Percentiles rank a stretch among this genome's conserved stretches.
phyloP scores from a whole-genome alignment of 2,797 vertebrate genomes.

The Amazonetta brasiliensis region DNA sequence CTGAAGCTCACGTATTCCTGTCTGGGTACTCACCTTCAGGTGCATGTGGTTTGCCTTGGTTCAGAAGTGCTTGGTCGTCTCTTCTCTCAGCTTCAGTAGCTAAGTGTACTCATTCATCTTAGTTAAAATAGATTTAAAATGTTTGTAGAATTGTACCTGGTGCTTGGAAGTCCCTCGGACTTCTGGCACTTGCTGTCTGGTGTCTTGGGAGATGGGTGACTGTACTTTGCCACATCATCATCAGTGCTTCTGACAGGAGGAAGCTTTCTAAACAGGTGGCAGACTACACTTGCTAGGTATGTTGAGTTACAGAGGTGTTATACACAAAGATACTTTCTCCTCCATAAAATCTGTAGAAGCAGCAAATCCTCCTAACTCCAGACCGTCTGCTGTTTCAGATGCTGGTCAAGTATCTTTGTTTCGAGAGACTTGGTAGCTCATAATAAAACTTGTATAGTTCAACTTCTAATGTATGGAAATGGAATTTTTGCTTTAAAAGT shows the following conservation, averaged over 20 bases:
- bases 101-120: not conserved
- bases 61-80: not conserved
- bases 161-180: not conserved
- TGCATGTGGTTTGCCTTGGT: not conserved
- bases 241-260: not conserved
- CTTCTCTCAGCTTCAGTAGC: not conserved
- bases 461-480: not conserved
- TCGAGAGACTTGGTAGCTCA: slow-evolving; percentile 50
- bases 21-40: not conserved
- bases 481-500: not conserved
- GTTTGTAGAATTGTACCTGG: not conserved
- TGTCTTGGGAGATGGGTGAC: not conserved
- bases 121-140: not conserved
- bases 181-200: not conserved
- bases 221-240: not conserved
- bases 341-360: slow-evolving; percentile 43
- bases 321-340: slow-evolving; percentile 10
- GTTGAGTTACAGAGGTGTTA: slow-evolving; percentile 30
- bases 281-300: not conserved
- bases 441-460: slow-evolving; percentile 49
- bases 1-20: not conserved
- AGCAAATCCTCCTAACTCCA: not conserved
- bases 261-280: not conserved
- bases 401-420: slow-evolving; percentile 57
- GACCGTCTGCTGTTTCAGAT: not conserved